Evolutionary conservation across 2,113 vertebrate species (phyloP), one percentile per base, ranked within the genome.

Genomic region (Mustela nigripes): DNA sequence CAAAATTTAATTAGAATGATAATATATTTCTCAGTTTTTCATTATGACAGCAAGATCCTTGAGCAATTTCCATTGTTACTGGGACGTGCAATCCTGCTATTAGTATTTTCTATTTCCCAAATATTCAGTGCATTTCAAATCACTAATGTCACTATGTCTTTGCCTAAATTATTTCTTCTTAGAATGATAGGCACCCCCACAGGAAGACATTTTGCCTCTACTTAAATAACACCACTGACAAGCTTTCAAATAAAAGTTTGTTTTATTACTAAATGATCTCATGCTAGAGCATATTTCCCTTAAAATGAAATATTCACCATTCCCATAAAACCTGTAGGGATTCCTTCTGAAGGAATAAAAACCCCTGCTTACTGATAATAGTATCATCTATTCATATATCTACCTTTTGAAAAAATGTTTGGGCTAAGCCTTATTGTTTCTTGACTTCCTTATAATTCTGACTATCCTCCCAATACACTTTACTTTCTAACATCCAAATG

Each of bases 91-190:
- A 80, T 60, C 48, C 2, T 74, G 50, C 0, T 56, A 84, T 84
- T 56, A 71, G 19, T 63, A 73, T 69, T 93, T 95, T 93, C 83
- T 87, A 53, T 39, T 96, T 94, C 21, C 73, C 31, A 69, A 63
- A 71, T 71, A 85, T 39, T 92, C n/a, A 71, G 14, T 81, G 45
- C 4, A 78, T 5, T 89, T 76, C 42, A 71, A 58, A 71, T 33
- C n/a, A 90, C 4, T 16, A 48, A 71, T 63, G 63, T 33, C 42
- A 90, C 4, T 16, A 48, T 65, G 33, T 22, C 11, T 86, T 86
- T 74, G 62, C 26, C 80, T 62, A 45, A 94, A 53, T 65, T 67
- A 80, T 76, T 94, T 89, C 16, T 71, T 71, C 11, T 45, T 53
- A 85, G 60, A 74, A 95, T 80, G 26, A 93, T 50, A 82, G 58